These are phyloP conservation scores for Andrena bucephala DNA, from an alignment of 2,888 invertebrate species.

Conservation along the genomic window DNA sequence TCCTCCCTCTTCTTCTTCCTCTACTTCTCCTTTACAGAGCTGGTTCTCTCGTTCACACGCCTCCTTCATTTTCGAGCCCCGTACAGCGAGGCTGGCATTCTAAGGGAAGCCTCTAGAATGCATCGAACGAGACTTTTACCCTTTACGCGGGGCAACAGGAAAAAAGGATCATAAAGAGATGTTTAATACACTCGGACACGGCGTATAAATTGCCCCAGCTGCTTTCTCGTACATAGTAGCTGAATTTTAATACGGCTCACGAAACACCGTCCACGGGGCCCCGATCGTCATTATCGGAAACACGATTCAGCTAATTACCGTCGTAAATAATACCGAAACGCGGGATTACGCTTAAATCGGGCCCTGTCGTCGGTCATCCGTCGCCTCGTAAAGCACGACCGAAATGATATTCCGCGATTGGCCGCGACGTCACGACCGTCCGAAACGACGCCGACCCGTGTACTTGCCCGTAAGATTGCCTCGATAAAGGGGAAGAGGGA, in stretches of 20 bases:
- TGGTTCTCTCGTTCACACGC: constrained; percentile 71
- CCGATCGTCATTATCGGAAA: constrained; percentile 33
- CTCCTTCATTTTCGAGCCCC: constrained; percentile 65
- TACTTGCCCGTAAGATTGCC: constrained; percentile 35
- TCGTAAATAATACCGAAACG: constrained; percentile 43
- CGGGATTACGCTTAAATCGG: constrained; percentile 34
- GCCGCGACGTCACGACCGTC: constrained; percentile 42
- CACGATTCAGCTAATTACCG: constrained; percentile 50
- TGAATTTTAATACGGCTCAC: background rate
- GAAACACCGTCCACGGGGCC: constrained; percentile 1
- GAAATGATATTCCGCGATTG: constrained; percentile 48
- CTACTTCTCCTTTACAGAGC: constrained; percentile 49
- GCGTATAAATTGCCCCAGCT: constrained; percentile 15
- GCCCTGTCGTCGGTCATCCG: constrained; percentile 28
- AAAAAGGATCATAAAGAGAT: background rate
- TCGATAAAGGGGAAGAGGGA: constrained; percentile 14
- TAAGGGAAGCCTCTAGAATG: constrained; percentile 52
- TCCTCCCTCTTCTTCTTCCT: constrained; percentile 54
- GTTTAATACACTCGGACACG: constrained; percentile 11
- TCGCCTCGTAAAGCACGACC: constrained; percentile 54
- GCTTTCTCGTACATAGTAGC: background rate
- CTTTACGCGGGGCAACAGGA: background rate
- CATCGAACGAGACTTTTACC: constrained; percentile 34
- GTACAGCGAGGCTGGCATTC: constrained; percentile 33
- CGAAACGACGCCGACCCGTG: constrained; percentile 47